These are phyloP conservation scores for Planococcus citri DNA, from an alignment of 1,140 invertebrate genomes.

Conservation along the genomic window DNA sequence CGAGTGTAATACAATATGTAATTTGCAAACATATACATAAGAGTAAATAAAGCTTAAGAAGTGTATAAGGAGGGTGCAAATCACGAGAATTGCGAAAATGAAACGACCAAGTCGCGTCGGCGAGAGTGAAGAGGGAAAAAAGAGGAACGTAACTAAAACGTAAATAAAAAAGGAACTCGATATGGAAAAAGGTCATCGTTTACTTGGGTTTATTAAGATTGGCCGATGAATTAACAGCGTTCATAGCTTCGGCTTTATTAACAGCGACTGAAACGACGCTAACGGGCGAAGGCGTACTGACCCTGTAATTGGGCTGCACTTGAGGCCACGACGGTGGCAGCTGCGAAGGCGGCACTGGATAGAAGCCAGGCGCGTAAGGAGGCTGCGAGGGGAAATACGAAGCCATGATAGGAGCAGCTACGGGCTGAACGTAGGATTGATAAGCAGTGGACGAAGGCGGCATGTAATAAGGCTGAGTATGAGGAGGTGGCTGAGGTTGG, in stretches of 20 bases:
- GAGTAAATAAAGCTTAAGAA: background rate
- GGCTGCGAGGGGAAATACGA: background rate
- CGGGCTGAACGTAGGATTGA: background rate
- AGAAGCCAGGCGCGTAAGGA: background rate
- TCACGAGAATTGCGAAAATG: background rate
- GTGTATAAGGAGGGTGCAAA: background rate
- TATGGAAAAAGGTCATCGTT: too few species aligned
- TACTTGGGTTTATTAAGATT: background rate
- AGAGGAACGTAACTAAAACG: background rate
- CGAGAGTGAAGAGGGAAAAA: background rate
- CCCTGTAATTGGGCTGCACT: background rate
- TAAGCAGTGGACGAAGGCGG: background rate
- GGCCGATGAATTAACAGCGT: background rate
- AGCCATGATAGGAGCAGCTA: background rate
- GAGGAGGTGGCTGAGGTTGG: background rate
- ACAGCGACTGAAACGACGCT: background rate
- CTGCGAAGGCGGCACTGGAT: background rate
- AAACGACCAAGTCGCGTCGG: background rate
- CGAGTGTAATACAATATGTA: too few species aligned
- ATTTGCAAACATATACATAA: background rate
- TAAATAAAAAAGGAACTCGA: background rate
- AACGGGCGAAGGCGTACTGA: background rate
- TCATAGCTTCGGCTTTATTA: background rate
- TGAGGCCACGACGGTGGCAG: background rate
- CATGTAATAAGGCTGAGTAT: background rate